Base-by-base conservation (phyloP, 2,797 vertebrate genomes). In the Microctenopoma stevenorrisi region DNA sequence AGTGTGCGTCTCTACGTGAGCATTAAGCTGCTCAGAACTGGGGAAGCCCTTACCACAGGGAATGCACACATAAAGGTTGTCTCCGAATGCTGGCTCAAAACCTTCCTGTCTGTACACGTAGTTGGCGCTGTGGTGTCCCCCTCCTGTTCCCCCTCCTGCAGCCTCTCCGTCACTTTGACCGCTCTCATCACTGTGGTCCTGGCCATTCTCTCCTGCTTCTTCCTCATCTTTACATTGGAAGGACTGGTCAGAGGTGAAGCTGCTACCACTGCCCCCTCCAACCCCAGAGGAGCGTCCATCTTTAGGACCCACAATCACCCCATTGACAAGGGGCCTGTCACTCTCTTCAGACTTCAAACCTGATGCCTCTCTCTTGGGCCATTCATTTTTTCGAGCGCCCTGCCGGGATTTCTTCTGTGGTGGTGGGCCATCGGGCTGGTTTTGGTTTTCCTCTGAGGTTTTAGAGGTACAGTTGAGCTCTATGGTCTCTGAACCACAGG, bases 31-130 rank as follows among this genome's bases (percentile, higher is more conserved):
- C 93, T 99, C 97, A 0, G 98, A 98, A 84, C 96, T 98, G 18
- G 98, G 98, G 88, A 99, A 99, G 86, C 97, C 98, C 88, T 98
- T 99, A 76, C 97, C 97, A 13, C 98, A 99, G 46, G 98, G 98
- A 76, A 99, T 98, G 68, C 98, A 99, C 81, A 99, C 98, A 0
- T 99, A 99, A n/a, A 98, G 92, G 95, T 99, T 98, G 93, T 99
- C 98, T 13, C 96, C 97, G 0, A 97, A 96, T 4, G 96, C 94
- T 0, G 96, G 96, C 91, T 99, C 97, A 1, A 97, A 98, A 64
- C 97, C 96, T 82, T 98, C 97, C 90, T 97, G 97, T 37, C 97
- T 95, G 87, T 96, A 97, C 62, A 98, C 90, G 0, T 98, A 98
- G 89, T 96, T 96, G 86, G 96, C 88, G 43, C 95, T 92, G 1